Conservation (phyloP, 2,113 vertebrate species). For the Leptocoma aspasia region DNA sequence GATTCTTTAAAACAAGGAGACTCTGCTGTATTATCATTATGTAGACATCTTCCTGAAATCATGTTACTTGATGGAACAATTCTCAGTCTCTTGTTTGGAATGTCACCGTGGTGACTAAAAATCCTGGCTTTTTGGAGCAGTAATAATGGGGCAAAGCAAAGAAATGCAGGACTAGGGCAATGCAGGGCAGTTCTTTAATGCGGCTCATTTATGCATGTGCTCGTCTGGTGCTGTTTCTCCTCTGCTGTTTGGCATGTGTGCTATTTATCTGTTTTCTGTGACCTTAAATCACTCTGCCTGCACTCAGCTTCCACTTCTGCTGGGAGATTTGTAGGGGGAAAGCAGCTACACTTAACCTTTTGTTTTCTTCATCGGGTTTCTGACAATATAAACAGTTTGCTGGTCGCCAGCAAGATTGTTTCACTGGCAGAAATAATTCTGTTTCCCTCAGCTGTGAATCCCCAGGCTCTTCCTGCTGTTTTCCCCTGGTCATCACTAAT, state of each 20-base stretch:
- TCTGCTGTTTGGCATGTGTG: neutral
- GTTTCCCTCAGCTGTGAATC: neutral
- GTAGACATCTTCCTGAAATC: neutral
- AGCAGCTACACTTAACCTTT: neutral
- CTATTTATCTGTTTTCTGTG: neutral
- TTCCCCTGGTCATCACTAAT: neutral
- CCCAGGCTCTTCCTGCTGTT: neutral
- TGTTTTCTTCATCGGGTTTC: neutral
- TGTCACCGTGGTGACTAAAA: neutral
- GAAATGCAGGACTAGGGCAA: neutral
- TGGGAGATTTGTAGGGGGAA: neutral
- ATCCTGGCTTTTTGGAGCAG: neutral
- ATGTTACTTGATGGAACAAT: fast-evolving
- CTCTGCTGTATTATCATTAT: neutral
- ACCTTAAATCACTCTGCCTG: neutral
- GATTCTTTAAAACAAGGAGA: neutral
- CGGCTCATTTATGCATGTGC: neutral
- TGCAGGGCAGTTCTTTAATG: neutral
- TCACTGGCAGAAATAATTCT: neutral
- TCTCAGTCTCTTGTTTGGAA: neutral
- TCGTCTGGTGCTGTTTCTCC: neutral
- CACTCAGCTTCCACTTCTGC: neutral
- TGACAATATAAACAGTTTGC: neutral
- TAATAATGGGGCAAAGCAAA: neutral
- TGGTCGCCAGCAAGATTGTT: neutral